These are phyloP conservation scores for Euzophera pinguis DNA, from an alignment of 2,888 invertebrate genomes.

Conservation along the genomic window DNA sequence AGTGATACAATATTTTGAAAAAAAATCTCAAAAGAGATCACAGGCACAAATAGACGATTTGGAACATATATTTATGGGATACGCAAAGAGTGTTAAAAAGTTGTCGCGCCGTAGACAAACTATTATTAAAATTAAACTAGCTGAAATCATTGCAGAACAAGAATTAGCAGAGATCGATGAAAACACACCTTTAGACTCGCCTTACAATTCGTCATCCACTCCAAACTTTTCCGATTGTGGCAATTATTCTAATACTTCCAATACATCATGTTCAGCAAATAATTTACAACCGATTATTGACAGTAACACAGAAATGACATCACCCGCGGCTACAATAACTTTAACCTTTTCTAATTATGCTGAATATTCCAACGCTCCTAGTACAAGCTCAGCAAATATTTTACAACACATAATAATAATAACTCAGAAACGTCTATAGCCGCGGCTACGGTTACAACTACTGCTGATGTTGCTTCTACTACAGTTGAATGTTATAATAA, in stretches of 20 bases:
- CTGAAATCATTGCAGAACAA: conserved; percentile 14
- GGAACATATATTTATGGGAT: conserved; percentile 19
- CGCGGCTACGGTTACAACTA: conserved; percentile 11
- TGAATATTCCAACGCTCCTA: too few relatives aligned
- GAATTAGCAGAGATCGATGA: too few relatives aligned
- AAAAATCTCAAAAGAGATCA: conserved; percentile 18
- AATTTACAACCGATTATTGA: too few relatives aligned
- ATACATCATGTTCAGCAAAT: too few relatives aligned
- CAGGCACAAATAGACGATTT: conserved; percentile 20
- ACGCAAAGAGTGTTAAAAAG: conserved; percentile 18
- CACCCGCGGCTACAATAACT: too few relatives aligned
- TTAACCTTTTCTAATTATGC: too few relatives aligned
- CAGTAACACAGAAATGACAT: too few relatives aligned
- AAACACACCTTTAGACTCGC: too few relatives aligned
- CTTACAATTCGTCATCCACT: neutral
- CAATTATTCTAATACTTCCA: neutral
- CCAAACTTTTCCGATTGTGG: neutral
- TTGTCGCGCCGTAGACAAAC: conserved; percentile 16
- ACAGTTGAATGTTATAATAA: conserved; percentile 14
- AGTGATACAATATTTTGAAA: conserved; percentile 19
- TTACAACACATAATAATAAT: conserved; percentile 11
- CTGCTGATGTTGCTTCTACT: conserved; percentile 4
- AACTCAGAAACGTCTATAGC: conserved; percentile 14
- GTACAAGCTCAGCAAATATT: neutral
- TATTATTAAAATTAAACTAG: neutral